These are phyloP conservation scores for Spatula clypeata DNA, from an alignment of 2,797 vertebrate genomes.

Conservation along the genomic window DNA sequence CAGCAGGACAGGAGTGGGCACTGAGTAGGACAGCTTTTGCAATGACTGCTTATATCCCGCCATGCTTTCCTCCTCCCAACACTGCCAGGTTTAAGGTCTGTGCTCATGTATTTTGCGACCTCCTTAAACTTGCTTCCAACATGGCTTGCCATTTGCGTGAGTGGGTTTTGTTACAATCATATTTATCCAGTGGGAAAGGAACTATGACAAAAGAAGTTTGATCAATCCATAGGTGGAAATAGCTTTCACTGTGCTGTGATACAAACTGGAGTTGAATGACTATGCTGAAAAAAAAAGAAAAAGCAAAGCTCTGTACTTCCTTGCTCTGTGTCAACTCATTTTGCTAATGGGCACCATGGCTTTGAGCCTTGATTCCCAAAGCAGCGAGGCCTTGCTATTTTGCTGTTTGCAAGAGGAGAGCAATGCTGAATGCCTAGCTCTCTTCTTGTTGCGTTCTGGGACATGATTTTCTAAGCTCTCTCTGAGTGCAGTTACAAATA, in stretches of 20 bases:
- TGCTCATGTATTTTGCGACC: background rate
- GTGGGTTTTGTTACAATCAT: background rate
- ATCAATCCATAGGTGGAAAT: background rate
- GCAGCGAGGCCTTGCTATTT: background rate
- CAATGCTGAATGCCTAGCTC: conserved; percentile 38
- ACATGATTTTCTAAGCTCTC: conserved; percentile 36
- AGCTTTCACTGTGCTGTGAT: background rate
- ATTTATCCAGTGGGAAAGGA: background rate
- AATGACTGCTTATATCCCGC: background rate
- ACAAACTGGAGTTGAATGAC: background rate
- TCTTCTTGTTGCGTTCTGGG: conserved; percentile 35
- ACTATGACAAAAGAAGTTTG: background rate
- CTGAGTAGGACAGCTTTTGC: background rate
- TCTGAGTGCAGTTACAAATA: conserved; percentile 50
- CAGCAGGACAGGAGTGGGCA: background rate
- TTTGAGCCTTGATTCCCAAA: conserved; percentile 12
- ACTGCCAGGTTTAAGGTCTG: background rate
- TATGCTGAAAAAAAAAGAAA: background rate
- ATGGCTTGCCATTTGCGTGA: background rate
- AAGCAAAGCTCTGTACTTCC: background rate
- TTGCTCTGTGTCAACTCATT: background rate
- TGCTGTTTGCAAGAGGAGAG: conserved; percentile 3
- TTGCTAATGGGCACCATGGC: background rate
- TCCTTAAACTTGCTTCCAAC: background rate
- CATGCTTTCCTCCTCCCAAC: background rate